Base-by-base conservation (phyloP, 2,797 vertebrate genomes). In the Xenops minutus region DNA sequence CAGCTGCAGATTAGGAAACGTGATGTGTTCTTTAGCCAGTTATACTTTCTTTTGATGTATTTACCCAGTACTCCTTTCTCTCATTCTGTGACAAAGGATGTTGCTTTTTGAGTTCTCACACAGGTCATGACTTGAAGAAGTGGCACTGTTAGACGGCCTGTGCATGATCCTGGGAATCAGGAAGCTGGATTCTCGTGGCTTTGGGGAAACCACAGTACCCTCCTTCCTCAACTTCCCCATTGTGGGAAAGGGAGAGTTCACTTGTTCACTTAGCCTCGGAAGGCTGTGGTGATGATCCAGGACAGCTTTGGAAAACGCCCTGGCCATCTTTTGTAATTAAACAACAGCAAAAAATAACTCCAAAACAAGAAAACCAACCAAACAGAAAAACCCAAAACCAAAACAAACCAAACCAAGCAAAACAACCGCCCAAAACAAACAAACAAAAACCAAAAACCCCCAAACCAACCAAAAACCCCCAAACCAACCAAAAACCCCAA, bases 131-230 rank as follows among this genome's bases (percentile, higher is more conserved):
- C 71, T 56, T 48, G n/a, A 74, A 74, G 64, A 82, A 84, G 58
- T 9, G 15, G 22, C 2, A 1, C 26, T 26, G 52, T 37, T 49
- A 8, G n/a, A 26, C 6, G 24, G 48, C 30, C 22, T 1, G 0
- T 10, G 29, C 34, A 13, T 2, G 36, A 48, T 55, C 20, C 37
- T 46, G 24, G 30, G 62, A 93, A 81, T 86, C 2, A 6, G 58
- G 19, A 83, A 88, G 49, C 46, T 55, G 44, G 26, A 85, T 63
- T 36, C 21, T 44, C 63, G 39, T 52, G 66, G 84, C 75, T 92
- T 75, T 77, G 12, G 26, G 54, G 61, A 89, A 89, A 66, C 82
- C 82, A 69, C 89, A 92, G 85, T 93, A 14, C 20, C 12, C 11
- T 89, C 46, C 12, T 62, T 56, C 30, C 9, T 88, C 58, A 72